Conservation (phyloP, 2,113 vertebrate genomes). For the Vidua macroura region DNA sequence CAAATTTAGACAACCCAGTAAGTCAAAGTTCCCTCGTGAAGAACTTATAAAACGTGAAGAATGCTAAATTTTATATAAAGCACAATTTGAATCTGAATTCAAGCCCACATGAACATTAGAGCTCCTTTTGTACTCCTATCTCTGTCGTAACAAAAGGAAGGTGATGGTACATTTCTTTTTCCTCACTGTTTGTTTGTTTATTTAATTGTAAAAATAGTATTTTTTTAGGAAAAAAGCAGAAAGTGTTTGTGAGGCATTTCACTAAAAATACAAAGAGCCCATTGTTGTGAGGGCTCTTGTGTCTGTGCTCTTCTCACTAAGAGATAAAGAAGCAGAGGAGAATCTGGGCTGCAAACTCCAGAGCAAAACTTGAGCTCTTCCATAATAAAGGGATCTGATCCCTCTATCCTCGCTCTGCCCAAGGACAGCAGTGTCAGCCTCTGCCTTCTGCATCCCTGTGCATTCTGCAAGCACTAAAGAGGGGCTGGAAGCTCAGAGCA, state of each 20-base stretch:
- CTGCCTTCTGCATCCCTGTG: neutral
- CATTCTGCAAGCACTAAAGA: neutral
- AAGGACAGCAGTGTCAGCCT: neutral
- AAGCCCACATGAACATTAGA: neutral
- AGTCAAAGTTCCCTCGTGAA: neutral
- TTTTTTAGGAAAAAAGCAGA: neutral
- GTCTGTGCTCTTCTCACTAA: neutral
- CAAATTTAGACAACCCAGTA: neutral
- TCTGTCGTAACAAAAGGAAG: neutral
- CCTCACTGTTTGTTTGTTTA: neutral
- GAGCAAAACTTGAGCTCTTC: neutral
- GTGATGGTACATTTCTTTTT: neutral
- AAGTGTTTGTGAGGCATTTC: neutral
- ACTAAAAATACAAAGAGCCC: neutral
- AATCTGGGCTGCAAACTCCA: neutral
- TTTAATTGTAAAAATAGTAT: neutral
- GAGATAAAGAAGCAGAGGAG: neutral
- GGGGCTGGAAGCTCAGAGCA: neutral
- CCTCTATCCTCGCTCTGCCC: neutral
- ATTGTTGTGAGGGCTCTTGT: neutral
- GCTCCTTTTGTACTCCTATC: neutral
- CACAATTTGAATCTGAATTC: neutral
- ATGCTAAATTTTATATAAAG: neutral
- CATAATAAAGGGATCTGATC: neutral
- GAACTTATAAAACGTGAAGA: neutral